phyloP scores from a whole-genome alignment of 2,888 invertebrate species.

The Tinea semifulvella region DNA sequence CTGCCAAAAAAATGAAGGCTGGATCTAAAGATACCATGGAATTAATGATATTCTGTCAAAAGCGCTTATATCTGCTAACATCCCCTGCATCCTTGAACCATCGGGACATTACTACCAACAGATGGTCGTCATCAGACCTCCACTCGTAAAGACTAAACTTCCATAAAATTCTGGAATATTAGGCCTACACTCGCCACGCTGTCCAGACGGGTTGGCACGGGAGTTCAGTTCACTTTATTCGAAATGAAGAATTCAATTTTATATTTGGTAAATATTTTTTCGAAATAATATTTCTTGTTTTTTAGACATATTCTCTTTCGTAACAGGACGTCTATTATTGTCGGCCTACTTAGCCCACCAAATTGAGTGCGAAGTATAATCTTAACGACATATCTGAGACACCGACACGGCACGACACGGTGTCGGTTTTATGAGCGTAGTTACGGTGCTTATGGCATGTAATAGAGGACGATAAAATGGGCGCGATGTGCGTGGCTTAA shows the following conservation, averaged over 20 bases:
- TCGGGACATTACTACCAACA: no score
- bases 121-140: no score
- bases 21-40: neutral
- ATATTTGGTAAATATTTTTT: no score
- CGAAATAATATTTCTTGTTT: no score
- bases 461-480: slow-evolving; percentile 25
- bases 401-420: slow-evolving; percentile 24
- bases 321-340: slow-evolving; percentile 9
- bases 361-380: slow-evolving; percentile 35
- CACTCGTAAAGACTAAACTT: no score
- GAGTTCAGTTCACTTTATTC: no score
- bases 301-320: neutral
- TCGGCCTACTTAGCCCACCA: slow-evolving; percentile 26
- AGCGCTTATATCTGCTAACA: neutral
- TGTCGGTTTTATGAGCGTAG: slow-evolving; percentile 26
- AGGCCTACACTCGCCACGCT: no score
- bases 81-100: neutral
- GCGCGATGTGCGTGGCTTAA: slow-evolving; percentile 16
- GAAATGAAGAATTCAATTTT: no score
- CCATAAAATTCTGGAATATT: neutral
- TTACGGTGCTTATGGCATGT: slow-evolving; percentile 29
- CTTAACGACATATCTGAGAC: slow-evolving; percentile 32
- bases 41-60: neutral
- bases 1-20: neutral
- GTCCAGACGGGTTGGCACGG: no score